Base-by-base conservation (phyloP, 2,888 invertebrate species). In the Cheilosia grossa region DNA sequence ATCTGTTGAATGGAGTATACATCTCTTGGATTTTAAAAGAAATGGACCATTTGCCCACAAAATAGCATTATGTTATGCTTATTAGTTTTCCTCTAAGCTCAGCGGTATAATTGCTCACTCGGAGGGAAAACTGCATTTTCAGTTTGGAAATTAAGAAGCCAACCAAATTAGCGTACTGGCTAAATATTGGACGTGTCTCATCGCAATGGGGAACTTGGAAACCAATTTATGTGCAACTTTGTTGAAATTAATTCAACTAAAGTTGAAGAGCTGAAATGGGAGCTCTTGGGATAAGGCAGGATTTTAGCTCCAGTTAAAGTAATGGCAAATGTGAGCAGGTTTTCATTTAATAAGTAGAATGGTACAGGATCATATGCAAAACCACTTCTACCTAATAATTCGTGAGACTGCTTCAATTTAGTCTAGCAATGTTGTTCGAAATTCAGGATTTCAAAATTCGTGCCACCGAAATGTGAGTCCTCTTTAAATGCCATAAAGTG, bases 401-500 rank as follows among this genome's bases (percentile, higher is more conserved):
- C 30, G 5, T 27, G 27, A 27, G 27, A 27, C 5, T 27, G 27
- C 27, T 27, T 27, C 27, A 0, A 10, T 33, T 33, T 3, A 3
- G 33, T 33, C 3, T 33, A 33, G 10, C 33, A 37, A 4, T 37
- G 37, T 37, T 37, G 13, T 13, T 13, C 13, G 5, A 17, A 6
- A n/a, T 44, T 0, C 17, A 17, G 7, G n/a, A 44, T 44, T 15
- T 44, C 17, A 44, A n/a, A 17, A 21, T 10, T 21, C 13, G 3
- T 15, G 10, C 17, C 15, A 19, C 9, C 30, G 2, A 42, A 30
- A 15, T 44, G 13, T 2, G n/a, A 15, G n/a, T 24, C 44, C 37
- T 19, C 21, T 54, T 27, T 17, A 33, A 44, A 21, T 21, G 58
- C 19, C 61, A 61, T 40, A 40, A 24, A 61, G 69, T 67, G 15